Percentiles rank a stretch among this genome's conserved stretches.
phyloP scores from a whole-genome alignment of 2,888 invertebrate genomes.

The Muschampia plurimacula region DNA sequence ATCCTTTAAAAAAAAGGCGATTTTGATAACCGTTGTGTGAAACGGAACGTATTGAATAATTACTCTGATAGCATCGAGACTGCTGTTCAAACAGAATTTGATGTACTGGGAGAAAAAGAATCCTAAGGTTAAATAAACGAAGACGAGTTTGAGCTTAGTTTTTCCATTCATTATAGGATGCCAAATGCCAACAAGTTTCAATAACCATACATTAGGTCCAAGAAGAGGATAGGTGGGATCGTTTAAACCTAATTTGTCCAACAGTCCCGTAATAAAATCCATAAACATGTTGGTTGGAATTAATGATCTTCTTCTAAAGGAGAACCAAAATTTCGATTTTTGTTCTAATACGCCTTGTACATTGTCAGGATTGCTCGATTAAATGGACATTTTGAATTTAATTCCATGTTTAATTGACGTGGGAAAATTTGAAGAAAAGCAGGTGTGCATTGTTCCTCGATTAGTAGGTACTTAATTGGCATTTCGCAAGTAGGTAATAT shows the following conservation, averaged over 20 bases:
- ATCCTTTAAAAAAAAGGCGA: constrained; percentile 60
- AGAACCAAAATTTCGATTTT: background rate
- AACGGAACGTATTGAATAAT: constrained; percentile 67
- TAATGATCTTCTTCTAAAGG: constrained; percentile 17
- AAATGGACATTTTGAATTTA: constrained; percentile 41
- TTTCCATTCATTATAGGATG: constrained; percentile 52
- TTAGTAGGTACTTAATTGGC: constrained; percentile 21
- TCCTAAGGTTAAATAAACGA: constrained; percentile 54
- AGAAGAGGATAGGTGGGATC: constrained; percentile 61
- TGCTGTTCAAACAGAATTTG: constrained; percentile 57
- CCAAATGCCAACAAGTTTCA: constrained; percentile 60
- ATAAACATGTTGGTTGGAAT: constrained; percentile 9
- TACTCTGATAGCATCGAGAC: constrained; percentile 53
- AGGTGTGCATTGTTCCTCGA: constrained; percentile 30
- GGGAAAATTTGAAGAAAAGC: constrained; percentile 49
- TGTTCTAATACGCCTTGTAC: constrained; percentile 15
- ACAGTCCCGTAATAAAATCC: constrained; percentile 8
- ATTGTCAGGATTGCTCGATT: constrained; percentile 20
- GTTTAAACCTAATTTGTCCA: constrained; percentile 52
- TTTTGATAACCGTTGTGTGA: constrained; percentile 64
- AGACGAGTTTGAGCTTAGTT: constrained; percentile 53
- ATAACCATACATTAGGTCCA: constrained; percentile 60
- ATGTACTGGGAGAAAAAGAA: constrained; percentile 66
- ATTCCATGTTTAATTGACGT: constrained; percentile 49
- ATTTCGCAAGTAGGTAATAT: constrained; percentile 20